These are phyloP conservation scores for Chrysomela aeneicollis DNA, from an alignment of 2,888 invertebrate species.

Conservation along the genomic window DNA sequence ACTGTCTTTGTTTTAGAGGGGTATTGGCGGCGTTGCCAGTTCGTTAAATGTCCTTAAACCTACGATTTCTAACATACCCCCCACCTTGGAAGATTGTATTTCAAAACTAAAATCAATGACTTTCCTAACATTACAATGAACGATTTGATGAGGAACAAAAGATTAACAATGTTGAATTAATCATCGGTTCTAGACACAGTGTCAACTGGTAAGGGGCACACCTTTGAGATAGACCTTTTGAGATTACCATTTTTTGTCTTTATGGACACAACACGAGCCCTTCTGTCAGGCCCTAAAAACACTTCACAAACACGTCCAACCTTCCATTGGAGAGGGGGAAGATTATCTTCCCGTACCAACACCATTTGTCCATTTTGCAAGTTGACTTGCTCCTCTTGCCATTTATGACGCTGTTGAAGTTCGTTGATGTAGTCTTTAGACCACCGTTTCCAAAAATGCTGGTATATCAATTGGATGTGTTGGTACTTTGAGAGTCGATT, in stretches of 20 bases:
- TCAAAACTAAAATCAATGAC: slow-evolving; percentile 6
- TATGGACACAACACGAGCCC: slow-evolving; percentile 9
- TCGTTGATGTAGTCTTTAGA: slow-evolving; percentile 41
- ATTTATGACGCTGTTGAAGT: slow-evolving; percentile 40
- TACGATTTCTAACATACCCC: background rate
- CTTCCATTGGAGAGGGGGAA: slow-evolving; percentile 21
- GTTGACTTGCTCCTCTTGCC: slow-evolving; percentile 17
- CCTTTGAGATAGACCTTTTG: slow-evolving; percentile 9
- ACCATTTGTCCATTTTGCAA: slow-evolving; percentile 9
- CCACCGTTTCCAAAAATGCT: slow-evolving; percentile 45
- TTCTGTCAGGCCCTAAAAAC: slow-evolving; percentile 4
- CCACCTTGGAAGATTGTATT: slow-evolving; percentile 11
- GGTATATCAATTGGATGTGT: slow-evolving; percentile 36
- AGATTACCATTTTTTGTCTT: slow-evolving; percentile 8
- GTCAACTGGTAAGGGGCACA: slow-evolving; percentile 10
- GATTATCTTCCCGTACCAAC: slow-evolving; percentile 19
- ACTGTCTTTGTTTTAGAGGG: too few relatives aligned
- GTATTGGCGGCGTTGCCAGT: too few relatives aligned
- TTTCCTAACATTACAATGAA: too few relatives aligned
- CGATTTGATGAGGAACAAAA: too few relatives aligned
- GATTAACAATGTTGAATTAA: too few relatives aligned
- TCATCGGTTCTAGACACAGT: background rate
- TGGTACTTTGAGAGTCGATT: slow-evolving; percentile 42
- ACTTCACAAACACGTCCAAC: slow-evolving; percentile 10
- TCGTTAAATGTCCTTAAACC: too few relatives aligned